Conservation (phyloP, 2,888 invertebrate species). For the Drosophila anomalata region DNA sequence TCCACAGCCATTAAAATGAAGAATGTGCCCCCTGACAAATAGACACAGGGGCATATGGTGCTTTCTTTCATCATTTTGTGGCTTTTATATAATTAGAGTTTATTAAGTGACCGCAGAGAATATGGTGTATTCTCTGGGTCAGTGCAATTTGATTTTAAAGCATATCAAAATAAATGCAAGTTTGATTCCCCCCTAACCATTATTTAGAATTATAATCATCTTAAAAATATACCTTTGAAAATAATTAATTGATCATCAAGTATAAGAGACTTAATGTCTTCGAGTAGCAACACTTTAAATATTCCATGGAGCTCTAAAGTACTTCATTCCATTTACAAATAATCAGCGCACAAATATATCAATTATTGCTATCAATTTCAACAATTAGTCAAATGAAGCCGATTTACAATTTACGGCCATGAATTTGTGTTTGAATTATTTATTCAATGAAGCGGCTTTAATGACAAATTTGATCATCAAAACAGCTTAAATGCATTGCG, state of each 20-base stretch:
- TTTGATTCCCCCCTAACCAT: too few relatives aligned
- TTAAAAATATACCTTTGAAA: too few relatives aligned
- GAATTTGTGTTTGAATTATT: conserved; percentile 33
- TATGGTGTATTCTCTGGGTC: neutral
- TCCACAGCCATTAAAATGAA: conserved; percentile 64
- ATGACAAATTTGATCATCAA: conserved; percentile 27
- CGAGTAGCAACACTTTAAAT: neutral
- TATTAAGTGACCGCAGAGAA: conserved; percentile 41
- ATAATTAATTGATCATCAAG: too few relatives aligned
- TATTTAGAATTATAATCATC: too few relatives aligned
- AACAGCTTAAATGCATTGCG: conserved; percentile 25
- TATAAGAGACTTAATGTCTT: neutral
- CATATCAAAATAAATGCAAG: neutral
- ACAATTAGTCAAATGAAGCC: conserved; percentile 42
- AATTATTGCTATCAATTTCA: conserved; percentile 44
- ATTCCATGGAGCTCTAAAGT: neutral
- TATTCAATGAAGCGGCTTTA: conserved; percentile 42
- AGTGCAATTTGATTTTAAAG: neutral
- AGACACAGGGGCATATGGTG: conserved; percentile 29
- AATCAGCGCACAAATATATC: conserved; percentile 20
- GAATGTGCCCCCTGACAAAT: conserved; percentile 48
- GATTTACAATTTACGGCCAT: conserved; percentile 25
- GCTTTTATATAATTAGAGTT: conserved; percentile 48
- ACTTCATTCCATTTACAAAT: conserved; percentile 7
- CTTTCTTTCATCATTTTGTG: conserved; percentile 44